These are phyloP conservation scores for Cryptoprocta ferox DNA, from an alignment of 2,797 vertebrate species.

Conservation along the genomic window DNA sequence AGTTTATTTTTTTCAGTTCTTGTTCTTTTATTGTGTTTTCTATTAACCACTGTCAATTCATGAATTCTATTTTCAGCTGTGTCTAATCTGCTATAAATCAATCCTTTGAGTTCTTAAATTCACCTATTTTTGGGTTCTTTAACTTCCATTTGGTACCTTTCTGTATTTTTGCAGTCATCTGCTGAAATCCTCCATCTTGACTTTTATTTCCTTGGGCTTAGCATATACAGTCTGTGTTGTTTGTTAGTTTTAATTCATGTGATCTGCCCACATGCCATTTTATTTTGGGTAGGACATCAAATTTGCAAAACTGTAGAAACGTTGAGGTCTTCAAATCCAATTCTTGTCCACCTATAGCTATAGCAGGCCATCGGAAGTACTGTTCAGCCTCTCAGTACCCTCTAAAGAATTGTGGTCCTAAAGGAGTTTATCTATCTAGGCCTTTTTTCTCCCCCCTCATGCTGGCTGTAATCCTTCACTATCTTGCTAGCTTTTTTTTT, in stretches of 20 bases:
- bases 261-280: not conserved
- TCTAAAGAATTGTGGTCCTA: not conserved
- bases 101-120: not conserved
- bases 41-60: not conserved
- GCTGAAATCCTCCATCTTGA: not conserved
- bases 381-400: not conserved
- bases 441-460: not conserved
- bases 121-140: not conserved
- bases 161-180: not conserved
- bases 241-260: not conserved
- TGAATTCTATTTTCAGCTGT: not conserved
- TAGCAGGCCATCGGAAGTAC: not conserved
- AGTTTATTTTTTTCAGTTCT: not conserved
- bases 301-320: not conserved
- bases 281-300: not conserved
- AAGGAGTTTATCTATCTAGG: not conserved
- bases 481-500: not conserved
- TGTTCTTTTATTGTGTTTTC: not conserved
- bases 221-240: not conserved
- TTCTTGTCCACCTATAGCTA: not conserved
- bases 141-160: not conserved
- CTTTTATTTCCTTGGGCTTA: not conserved
- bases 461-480: not conserved
- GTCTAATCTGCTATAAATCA: not conserved
- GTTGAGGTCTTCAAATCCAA: not conserved